Conservation (phyloP, 2,113 vertebrate species). For the Machaerirhynchus nigripectus region DNA sequence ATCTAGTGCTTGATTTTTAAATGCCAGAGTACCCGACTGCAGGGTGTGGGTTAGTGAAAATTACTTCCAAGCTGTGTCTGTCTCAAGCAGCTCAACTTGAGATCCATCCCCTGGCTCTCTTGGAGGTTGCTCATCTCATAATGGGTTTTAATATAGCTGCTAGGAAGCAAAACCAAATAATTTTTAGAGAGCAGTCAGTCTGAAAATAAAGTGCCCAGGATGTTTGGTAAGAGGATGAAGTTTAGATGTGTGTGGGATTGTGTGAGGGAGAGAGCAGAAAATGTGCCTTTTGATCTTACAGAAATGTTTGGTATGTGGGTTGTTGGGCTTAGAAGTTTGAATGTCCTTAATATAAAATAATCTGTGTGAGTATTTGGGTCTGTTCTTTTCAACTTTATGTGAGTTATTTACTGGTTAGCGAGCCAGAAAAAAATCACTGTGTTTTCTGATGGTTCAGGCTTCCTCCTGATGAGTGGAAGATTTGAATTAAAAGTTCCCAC, state of each 20-base stretch:
- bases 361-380: conserved; percentile 21
- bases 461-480: conserved; percentile 16
- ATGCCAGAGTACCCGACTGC: neutral
- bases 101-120: neutral
- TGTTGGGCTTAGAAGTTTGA: conserved; percentile 25
- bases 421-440: neutral
- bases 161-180: neutral
- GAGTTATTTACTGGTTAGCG: conserved; percentile 1
- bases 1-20: neutral
- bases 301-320: conserved; percentile 42
- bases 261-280: conserved; percentile 27
- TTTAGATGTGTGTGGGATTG: neutral
- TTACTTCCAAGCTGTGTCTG: neutral
- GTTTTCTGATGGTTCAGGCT: neutral
- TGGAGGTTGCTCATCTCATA: neutral
- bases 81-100: neutral
- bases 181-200: neutral
- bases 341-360: conserved; percentile 42
- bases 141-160: neutral
- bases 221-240: neutral
- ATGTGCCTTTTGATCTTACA: conserved; percentile 37
- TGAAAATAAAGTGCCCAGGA: neutral
- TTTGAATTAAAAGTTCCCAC: neutral
- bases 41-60: neutral
- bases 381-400: conserved; percentile 19